Evolutionary conservation across 30 jellyfish, hydroid and myxozoan species (phyloP), one percentile per base, ranked within the genome.

Genomic region (Pelagia noctiluca): DNA sequence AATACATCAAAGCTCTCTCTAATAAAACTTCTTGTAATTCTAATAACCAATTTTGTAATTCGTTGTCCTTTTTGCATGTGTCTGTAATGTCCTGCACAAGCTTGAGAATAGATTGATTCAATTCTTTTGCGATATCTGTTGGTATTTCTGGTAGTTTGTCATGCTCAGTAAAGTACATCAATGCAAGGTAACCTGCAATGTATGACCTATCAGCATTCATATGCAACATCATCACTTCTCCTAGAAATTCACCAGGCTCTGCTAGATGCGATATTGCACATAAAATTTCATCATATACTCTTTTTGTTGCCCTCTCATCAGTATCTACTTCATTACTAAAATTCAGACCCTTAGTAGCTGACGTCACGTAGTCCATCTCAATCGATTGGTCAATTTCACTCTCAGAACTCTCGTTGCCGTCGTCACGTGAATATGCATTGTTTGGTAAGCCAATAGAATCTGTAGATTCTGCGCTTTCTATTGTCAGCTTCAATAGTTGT

Each of bases 181-280:
- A 28, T 29, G 68, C 71, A 29, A 47, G n/a, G 85, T 90, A 86
- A 0, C 53, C 49, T n/a, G 96, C 96, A 25, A 49, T 71, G 60
- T 75, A 76, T 1, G 65, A 24, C 33, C 88, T 46, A 1, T 80
- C 90, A 68, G 92, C 92, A 3, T 61, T 35, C 21, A 82, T 7
- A 36, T 82, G 92, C 25, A 50, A 23, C 36, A 33, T 68, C 26
- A 82, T 42, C 29, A 61, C 37, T 18, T 48, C 36, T 18, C 61
- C 78, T 13, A 86, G 31, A 47, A 21, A 25, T 23, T 61, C 42
- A 32, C 42, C 89, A 2, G 50, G 1, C 22, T 86, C 90, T 19
- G 30, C 22, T 12, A 32, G n/a, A 2, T 74, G 62, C 13, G 74
- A 50, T 74, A 67, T 16, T 28, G 85, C 54, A 10, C 34, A 62